phyloP scores from a whole-genome alignment of 2,888 invertebrate genomes.

The Venustoraphidia nigricollis region DNA sequence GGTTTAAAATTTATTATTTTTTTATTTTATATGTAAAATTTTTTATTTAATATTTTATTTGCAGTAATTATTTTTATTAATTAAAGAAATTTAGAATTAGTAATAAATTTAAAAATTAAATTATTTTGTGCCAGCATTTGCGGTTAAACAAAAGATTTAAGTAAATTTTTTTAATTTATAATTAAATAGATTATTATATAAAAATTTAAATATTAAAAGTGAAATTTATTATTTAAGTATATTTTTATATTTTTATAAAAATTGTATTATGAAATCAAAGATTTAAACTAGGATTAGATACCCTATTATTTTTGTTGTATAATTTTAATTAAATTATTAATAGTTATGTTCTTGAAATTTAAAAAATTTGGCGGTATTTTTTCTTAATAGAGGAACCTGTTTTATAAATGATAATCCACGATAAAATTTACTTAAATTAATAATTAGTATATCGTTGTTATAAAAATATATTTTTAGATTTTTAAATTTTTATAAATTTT shows the following conservation, averaged over 20 bases:
- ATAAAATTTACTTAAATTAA: conserved; percentile 34
- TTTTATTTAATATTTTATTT: conserved; percentile 23
- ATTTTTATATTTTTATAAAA: conserved; percentile 25
- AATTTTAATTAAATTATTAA: conserved; percentile 36
- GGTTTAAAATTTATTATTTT: conserved; percentile 30
- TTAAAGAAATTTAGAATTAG: conserved; percentile 45
- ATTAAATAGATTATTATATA: conserved; percentile 24
- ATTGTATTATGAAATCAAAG: conserved; percentile 27
- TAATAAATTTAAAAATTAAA: conserved; percentile 39
- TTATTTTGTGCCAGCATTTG: conserved; percentile 55
- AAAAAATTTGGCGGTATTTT: conserved; percentile 56
- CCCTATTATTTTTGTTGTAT: conserved; percentile 42
- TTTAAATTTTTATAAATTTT: conserved; percentile 31
- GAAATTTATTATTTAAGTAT: conserved; percentile 38
- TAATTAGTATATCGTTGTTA: conserved; percentile 28
- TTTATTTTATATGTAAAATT: conserved; percentile 41
- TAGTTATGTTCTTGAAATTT: conserved; percentile 44
- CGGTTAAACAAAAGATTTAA: conserved; percentile 47
- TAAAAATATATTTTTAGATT: conserved; percentile 28
- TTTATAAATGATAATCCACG: conserved; percentile 50
- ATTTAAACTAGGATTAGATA: conserved; percentile 51
- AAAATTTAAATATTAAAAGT: conserved; percentile 34
- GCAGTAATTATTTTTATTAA: conserved; percentile 37
- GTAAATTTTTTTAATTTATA: conserved; percentile 35
- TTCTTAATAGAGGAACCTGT: conserved; percentile 55